phyloP scores from a whole-genome alignment of 2,888 invertebrate genomes.

The Eudemis profundana region DNA sequence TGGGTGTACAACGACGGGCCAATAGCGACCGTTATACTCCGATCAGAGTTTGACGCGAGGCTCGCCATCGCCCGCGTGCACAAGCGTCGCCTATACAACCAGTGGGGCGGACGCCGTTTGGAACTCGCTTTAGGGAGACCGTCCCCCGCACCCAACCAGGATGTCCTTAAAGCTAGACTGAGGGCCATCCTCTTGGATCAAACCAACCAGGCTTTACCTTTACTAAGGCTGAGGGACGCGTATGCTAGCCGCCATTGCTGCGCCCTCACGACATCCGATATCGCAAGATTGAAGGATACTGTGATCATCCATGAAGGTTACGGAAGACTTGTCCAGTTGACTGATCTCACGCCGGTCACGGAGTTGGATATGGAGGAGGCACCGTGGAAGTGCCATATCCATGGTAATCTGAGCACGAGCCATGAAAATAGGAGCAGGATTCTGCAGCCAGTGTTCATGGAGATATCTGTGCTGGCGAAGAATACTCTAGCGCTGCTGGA shows the following conservation, averaged over 20 bases:
- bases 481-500: conserved; percentile 89
- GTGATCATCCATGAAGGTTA: conserved; percentile 79
- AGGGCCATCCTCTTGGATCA: conserved; percentile 91
- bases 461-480: conserved; percentile 87
- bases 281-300: conserved; percentile 91
- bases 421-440: conserved; percentile 78
- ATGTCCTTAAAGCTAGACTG: conserved; percentile 88
- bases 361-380: conserved; percentile 75
- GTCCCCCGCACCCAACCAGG: conserved; percentile 86
- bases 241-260: conserved; percentile 93
- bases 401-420: conserved; percentile 65
- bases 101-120: conserved; percentile 89
- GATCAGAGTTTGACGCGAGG: conserved; percentile 89
- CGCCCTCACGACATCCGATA: conserved; percentile 89
- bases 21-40: conserved; percentile 89
- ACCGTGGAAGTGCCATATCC: conserved; percentile 83
- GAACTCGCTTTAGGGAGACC: conserved; percentile 88
- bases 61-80: conserved; percentile 93
- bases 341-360: conserved; percentile 69
- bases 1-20: conserved; percentile 80
- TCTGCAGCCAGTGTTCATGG: conserved; percentile 88
- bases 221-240: conserved; percentile 93
- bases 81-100: conserved; percentile 89
- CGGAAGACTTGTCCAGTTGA: conserved; percentile 75
- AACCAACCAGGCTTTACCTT: conserved; percentile 89